Conservation (phyloP, 2,888 invertebrate species). For the Notodonta ziczac region DNA sequence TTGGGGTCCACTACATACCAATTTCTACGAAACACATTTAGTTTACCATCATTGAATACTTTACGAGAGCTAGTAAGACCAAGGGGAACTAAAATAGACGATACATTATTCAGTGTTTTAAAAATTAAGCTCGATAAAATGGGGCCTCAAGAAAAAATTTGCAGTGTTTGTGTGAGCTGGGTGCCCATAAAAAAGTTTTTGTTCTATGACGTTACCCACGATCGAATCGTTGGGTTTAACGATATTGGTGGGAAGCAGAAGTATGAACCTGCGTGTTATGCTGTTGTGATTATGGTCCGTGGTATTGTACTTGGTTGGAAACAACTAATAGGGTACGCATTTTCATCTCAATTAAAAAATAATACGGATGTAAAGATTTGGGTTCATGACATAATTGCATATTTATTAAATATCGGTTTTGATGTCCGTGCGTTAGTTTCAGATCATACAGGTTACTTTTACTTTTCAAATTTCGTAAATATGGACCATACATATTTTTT, state of each 20-base stretch:
- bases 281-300: slow-evolving; percentile 25
- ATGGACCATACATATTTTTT: slow-evolving; percentile 20
- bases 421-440: not conserved
- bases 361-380: slow-evolving; percentile 21
- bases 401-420: not conserved
- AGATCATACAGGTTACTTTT: not conserved
- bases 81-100: slow-evolving; percentile 20
- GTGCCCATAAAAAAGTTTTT: slow-evolving; percentile 22
- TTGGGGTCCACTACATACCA: slow-evolving; percentile 24
- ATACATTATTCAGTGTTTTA: slow-evolving; percentile 17
- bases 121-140: slow-evolving; percentile 31
- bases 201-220: slow-evolving; percentile 25
- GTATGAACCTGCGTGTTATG: slow-evolving; percentile 20
- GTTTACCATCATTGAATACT: slow-evolving; percentile 21
- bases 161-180: slow-evolving; percentile 26
- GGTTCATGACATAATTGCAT: slow-evolving; percentile 18
- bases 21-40: slow-evolving; percentile 25
- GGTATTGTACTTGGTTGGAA: slow-evolving; percentile 33
- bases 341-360: slow-evolving; percentile 19
- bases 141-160: slow-evolving; percentile 28
- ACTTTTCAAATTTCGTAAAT: slow-evolving; percentile 14
- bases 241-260: slow-evolving; percentile 30
- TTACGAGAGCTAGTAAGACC: slow-evolving; percentile 25
- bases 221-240: slow-evolving; percentile 28
- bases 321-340: slow-evolving; percentile 29